Evolutionary conservation across 2,797 vertebrate species (phyloP), one percentile per base, ranked within the genome.

Genomic region (Mormyrops attenuatus): DNA sequence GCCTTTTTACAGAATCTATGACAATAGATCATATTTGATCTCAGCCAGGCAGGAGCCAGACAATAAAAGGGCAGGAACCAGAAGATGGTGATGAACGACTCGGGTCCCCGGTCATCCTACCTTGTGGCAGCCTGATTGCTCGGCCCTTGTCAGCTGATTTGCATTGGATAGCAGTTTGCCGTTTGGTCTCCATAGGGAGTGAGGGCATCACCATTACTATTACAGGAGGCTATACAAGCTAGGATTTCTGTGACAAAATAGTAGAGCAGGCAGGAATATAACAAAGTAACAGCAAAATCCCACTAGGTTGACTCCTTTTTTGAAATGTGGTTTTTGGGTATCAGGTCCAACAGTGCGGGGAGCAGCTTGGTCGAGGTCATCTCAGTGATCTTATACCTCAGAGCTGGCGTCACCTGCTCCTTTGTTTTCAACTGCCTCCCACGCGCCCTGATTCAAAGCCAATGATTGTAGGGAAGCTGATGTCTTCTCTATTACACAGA

Each of bases 361-460:
- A 44, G 80, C 41, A 49, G 80, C 41, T 22, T n/a, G 47, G 44
- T 85, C 6, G 20, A 3, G 13, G 17, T 44, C 5, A 26, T 5
- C 17, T n/a, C 26, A 53, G 63, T 85, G 53, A 84, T 5, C 80
- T 47, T 49, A 26, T 89, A 84, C 89, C 30, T 52, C 90, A 89
- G 88, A 89, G 63, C 88, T 91, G 73, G 92, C 90, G 88, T 87
- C 92, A 89, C 69, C 55, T 89, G 88, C 66, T 92, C 85, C 44
- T 95, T 87, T 94, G 92, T 94, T 95, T 47, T 41, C 94, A 95
- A 93, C 92, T 90, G 89, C 15, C 5, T 17, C 38, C 77, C 38
- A 44, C 5, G 6, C 3, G 2, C 2, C 77, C 77, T n/a, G 38
- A 30, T 77, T 17, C 69, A 17, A 47, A 82, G 15, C 92, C 92